Evolutionary conservation across 1,140 invertebrate species (phyloP), one percentile per base, ranked within the genome.

Genomic region (Drosophila eugracilis): DNA sequence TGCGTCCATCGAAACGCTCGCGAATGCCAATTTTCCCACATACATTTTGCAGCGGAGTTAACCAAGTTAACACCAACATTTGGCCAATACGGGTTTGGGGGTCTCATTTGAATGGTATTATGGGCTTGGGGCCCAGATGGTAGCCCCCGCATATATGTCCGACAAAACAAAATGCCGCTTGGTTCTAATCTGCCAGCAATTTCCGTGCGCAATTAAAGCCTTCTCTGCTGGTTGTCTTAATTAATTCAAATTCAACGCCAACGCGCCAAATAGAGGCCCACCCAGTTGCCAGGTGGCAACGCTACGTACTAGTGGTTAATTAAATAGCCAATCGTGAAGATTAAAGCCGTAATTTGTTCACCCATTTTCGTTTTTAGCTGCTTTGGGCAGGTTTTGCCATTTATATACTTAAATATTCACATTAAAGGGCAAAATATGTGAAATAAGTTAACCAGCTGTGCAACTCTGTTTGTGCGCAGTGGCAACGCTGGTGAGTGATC

Each of bases 21-120:
- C 77, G 77, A 78, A 81, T 88, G 65, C 74, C 81, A 86, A 86
- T 88, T 86, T 86, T 86, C 83, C 81, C 81, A 86, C 81, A 86
- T 86, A 88, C 67, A 88, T 86, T 86, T 77, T 28, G 69, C 55
- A 53, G 49, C 77, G 45, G 50, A 67, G 44, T 28, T 47, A 62
- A 45, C 60, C 57, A 63, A 71, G 69, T 86, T 83, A 69, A 83
- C 83, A 88, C 83, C 75, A 83, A 78, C 78, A 78, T 77, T 85
- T 84, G 80, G 78, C 21, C 57, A 69, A 47, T 65, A 73, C 73
- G 55, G 45, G 63, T 50, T 45, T 17, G 36, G 28, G 32, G 41
- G 10, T n/a, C 7, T 32, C 48, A 85, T 85, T 85, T 85, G 81
- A 81, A 85, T 85, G 75, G 57, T 4, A 7, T 85, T 85, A 77